phyloP scores from a whole-genome alignment of 2,797 vertebrate genomes.

The Artibeus jamaicensis region DNA sequence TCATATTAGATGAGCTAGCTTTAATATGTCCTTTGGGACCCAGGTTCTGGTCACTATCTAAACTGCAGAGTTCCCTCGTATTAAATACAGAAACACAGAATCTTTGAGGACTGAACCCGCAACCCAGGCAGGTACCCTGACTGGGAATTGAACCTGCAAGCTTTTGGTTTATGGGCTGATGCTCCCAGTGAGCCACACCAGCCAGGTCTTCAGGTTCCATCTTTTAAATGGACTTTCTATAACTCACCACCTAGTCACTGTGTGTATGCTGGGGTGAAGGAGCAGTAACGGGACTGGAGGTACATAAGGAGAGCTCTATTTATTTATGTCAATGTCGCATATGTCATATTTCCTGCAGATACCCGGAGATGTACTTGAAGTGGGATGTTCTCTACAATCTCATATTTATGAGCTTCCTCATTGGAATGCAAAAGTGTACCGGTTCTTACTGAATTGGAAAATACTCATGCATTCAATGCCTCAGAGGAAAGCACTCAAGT shows the following conservation, averaged over 20 bases:
- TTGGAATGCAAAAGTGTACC: neutral
- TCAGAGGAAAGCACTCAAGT: neutral
- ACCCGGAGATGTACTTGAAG: neutral
- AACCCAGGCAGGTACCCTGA: neutral
- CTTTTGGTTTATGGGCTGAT: neutral
- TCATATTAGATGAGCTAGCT: conserved; percentile 28
- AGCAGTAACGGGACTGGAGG: neutral
- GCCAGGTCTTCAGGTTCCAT: neutral
- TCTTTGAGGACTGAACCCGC: neutral
- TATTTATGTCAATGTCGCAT: neutral
- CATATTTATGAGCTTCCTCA: neutral
- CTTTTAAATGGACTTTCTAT: conserved; percentile 7
- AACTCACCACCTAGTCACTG: neutral
- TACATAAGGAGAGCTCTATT: neutral
- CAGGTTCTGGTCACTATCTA: neutral
- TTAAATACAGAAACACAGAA: neutral
- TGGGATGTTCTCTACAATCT: neutral
- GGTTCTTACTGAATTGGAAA: neutral
- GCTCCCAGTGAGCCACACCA: neutral
- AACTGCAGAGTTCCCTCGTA: neutral
- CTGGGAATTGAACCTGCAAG: neutral
- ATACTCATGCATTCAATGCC: neutral
- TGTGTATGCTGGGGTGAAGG: neutral
- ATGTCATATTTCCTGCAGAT: conserved; percentile 34
- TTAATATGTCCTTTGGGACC: neutral